Base-by-base conservation (phyloP, 2,888 invertebrate genomes). In the Entomobrya proxima region DNA sequence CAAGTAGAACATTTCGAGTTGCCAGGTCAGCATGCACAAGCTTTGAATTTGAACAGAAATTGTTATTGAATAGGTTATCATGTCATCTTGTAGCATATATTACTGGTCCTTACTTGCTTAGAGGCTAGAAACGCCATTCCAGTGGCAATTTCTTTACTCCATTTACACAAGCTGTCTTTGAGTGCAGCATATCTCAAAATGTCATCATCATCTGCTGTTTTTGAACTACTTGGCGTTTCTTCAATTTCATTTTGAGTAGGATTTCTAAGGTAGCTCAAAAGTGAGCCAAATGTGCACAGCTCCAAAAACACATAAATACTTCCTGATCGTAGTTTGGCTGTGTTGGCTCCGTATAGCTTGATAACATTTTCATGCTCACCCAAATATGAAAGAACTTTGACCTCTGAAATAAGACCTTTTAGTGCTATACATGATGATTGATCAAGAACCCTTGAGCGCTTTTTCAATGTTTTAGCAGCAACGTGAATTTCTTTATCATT, bases 1-100 rank as follows among this genome's bases (percentile, higher is more conserved):
- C 35, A 6, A 87, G 32, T 6, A 87, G 69, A 4, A 87, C 52
- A 72, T 87, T 87, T 7, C 87, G 47, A 1, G 84, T 55, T 7
- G 84, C 74, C 0, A 87, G 44, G 55, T 87, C 87, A 21, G 84
- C 87, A 69, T 87, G 87, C 50, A 87, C n/a, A n/a, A n/a, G n/a
- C n/a, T n/a, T n/a, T n/a, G n/a, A n/a, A n/a, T n/a, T n/a, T n/a
- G n/a, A n/a, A n/a, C n/a, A n/a, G n/a, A n/a, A n/a, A n/a, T n/a
- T n/a, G n/a, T n/a, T n/a, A n/a, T n/a, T n/a, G n/a, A n/a, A n/a
- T n/a, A n/a, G n/a, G n/a, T n/a, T n/a, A n/a, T n/a, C n/a, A n/a
- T n/a, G n/a, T n/a, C n/a, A n/a, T n/a, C n/a, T n/a, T n/a, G n/a
- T n/a, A n/a, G n/a, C n/a, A n/a, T n/a, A n/a, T n/a, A n/a, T n/a